Evolutionary conservation across 2,113 vertebrate genomes (phyloP), one percentile per base, ranked within the genome.

Genomic region (Guaruba guarouba): DNA sequence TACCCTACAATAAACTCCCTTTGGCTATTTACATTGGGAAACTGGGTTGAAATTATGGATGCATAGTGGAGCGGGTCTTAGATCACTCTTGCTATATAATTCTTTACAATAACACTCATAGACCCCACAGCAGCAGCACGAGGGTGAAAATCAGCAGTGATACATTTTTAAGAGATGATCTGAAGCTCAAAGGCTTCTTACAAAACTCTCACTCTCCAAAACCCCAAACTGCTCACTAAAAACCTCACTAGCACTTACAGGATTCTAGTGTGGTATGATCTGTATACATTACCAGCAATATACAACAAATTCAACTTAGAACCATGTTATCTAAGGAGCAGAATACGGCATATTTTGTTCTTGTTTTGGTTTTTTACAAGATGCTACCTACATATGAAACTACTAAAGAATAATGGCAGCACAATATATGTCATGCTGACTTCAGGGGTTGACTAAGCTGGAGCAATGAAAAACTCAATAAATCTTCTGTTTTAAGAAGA

Each of bases 401-500:
- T 52, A n/a, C 48, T 52, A 39, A 86, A 84, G 37, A 76, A 84
- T 69, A 57, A 62, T 9, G 11, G 69, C 69, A 88, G 55, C 39
- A 66, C 10, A 84, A 84, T 73, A 37, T 23, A 57, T 25, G 48
- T 28, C 69, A 54, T 9, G 1, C 33, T 5, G 7, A 49, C 73
- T 92, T 68, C 86, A 86, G 92, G 64, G 83, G 33, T 17, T 86
- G 73, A 71, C 66, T 89, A 68, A 86, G 48, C 69, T 11, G 14
- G 27, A 87, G 70, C 81, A 95, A 94, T 46, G 43, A 85, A 88
- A 95, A 95, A 77, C 74, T 37, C 75, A 93, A 88, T 92, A 96
- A 95, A 86, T 91, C 41, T 85, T 81, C 46, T 57, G 77, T 71
- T 95, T 96, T 88, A 92, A 91, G 89, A 91, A 93, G 92, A 94